Conservation (phyloP, 2,888 invertebrate species). For the Andrena flavipes region DNA sequence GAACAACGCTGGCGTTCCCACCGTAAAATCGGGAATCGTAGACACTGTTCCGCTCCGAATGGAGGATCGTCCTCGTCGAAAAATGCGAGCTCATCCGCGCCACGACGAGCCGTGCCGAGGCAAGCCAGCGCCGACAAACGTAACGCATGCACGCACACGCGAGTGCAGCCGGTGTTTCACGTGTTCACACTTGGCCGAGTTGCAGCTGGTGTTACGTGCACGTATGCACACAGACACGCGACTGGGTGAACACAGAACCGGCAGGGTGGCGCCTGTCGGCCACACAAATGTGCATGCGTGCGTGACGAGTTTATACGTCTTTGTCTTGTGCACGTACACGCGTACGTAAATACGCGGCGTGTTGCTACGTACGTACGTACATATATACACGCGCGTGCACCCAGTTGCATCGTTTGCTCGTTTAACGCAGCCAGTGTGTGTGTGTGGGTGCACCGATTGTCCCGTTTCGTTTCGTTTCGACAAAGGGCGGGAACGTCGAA, state of each 20-base stretch:
- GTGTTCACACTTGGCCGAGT: slow-evolving; percentile 58
- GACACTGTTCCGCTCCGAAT: neutral
- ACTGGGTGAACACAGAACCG: slow-evolving; percentile 37
- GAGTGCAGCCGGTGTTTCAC: slow-evolving; percentile 53
- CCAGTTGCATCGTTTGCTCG: neutral
- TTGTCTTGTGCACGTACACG: slow-evolving; percentile 54
- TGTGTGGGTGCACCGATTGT: neutral
- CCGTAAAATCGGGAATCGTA: slow-evolving; percentile 18
- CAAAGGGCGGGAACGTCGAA: slow-evolving; percentile 2
- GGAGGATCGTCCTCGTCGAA: slow-evolving; percentile 24
- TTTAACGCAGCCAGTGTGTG: neutral
- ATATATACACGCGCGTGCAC: neutral
- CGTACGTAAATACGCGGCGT: slow-evolving; percentile 44
- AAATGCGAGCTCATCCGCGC: slow-evolving; percentile 65
- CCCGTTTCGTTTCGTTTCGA: neutral
- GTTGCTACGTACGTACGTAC: neutral
- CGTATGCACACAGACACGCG: slow-evolving; percentile 5
- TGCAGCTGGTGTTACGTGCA: slow-evolving; percentile 64
- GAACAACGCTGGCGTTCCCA: neutral
- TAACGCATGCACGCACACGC: slow-evolving; percentile 61
- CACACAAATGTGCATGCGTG: slow-evolving; percentile 79
- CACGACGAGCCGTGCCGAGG: slow-evolving; percentile 5
- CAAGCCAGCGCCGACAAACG: slow-evolving; percentile 24
- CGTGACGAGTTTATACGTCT: slow-evolving; percentile 77
- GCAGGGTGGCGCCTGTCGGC: slow-evolving; percentile 77